Percentiles rank a stretch among this genome's conserved stretches.
Evolutionary conservation across 2,888 invertebrate species (phyloP).

Genomic region (Microplitis manilae): DNA sequence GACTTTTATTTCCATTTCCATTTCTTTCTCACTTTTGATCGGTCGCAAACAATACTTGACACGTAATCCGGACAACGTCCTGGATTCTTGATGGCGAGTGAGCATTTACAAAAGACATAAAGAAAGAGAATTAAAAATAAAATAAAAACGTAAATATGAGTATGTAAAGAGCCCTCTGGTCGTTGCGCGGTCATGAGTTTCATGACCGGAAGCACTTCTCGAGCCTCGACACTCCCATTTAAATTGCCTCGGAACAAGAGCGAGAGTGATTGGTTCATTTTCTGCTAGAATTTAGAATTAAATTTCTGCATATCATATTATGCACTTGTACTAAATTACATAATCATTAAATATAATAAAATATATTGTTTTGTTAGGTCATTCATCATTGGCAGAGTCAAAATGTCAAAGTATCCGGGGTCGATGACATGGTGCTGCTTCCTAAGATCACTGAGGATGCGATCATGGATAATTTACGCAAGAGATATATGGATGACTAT

Average conservation of each 20-base stretch:
- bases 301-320: not conserved
- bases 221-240: conserved; percentile 34
- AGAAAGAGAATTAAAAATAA: not conserved
- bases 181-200: conserved; percentile 19
- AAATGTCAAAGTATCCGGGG: conserved; percentile 79
- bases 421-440: conserved; percentile 81
- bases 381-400: conserved; percentile 82
- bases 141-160: not conserved
- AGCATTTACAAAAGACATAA: conserved; percentile 20
- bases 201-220: conserved; percentile 33
- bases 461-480: conserved; percentile 79
- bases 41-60: conserved; percentile 12
- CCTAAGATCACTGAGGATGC: conserved; percentile 76
- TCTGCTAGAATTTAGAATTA: not conserved
- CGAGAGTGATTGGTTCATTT: conserved; percentile 1
- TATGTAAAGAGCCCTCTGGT: conserved; percentile 1
- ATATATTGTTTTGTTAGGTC: conserved; percentile 58
- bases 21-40: not conserved
- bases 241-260: not conserved
- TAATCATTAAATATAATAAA: not conserved
- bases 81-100: conserved; percentile 13
- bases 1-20: not conserved
- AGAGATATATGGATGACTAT: conserved; percentile 78
- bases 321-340: not conserved
- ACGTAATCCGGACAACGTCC: not conserved